Evolutionary conservation across 2,888 invertebrate species (phyloP), one percentile per base, ranked within the genome.

Genomic region (Elysia crispata): DNA sequence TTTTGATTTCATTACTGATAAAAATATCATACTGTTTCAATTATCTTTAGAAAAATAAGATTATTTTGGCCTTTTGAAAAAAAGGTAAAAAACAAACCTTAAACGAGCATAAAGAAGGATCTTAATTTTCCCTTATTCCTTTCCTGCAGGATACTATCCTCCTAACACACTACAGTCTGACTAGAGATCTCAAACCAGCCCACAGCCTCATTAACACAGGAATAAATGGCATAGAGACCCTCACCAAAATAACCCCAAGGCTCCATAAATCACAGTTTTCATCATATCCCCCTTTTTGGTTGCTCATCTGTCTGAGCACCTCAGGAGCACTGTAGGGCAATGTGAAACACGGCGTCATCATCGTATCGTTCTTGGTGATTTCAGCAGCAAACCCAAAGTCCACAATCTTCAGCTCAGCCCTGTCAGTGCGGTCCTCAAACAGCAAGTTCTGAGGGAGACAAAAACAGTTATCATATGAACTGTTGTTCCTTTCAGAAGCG

Each of bases 261-360:
- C 97, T 97, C 97, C 98, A 99, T 81, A 98, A 93, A 93, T 99
- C 99, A 93, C 98, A 98, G 89, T 96, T 95, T 91, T 97, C 96
- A 84, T 97, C 96, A 93, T 98, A 98, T 20, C 90, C 91, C 76
- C 87, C 88, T 30, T 86, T 87, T 30, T 81, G 80, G 54, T 75
- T 74, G 28, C 80, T 92, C 90, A 91, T 94, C 85, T 95, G 94
- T 30, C 94, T 94, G 67, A 99, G 93, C 18, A 98, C 97, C 92
- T 99, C 98, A 0, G 98, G 98, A 0, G 98, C 98, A 0, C 98
- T 98, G 93, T 98, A 99, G 87, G 96, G 96, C 69, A 97, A 92
- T 78, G 98, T 98, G 92, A 97, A 99, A 91, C 98, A 98, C 0
- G 98, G 98, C 0, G 97, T 97, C 80, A 88, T 89, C 85, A 92